Evolutionary conservation across 30 jellyfish, hydroid and myxozoan species (phyloP).

Genomic region (Morbakka virulenta): DNA sequence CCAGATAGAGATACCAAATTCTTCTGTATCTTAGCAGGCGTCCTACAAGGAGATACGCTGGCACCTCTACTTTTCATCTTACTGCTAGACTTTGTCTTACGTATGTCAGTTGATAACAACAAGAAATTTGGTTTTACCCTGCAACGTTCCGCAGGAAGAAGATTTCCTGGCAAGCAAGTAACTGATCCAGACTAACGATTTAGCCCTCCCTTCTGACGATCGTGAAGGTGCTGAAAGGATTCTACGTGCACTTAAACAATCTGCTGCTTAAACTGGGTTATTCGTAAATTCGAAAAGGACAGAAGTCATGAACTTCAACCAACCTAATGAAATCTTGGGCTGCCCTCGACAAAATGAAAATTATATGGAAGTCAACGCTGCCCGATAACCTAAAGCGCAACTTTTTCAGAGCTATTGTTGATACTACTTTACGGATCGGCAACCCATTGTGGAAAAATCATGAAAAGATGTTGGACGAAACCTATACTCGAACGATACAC

Average conservation of each 20-base stretch:
- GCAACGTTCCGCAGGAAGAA: background rate
- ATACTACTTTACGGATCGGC: too few species aligned
- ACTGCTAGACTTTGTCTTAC: background rate
- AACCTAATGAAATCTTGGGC: too few species aligned
- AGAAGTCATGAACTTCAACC: background rate
- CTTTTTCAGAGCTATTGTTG: too few species aligned
- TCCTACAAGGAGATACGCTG: background rate
- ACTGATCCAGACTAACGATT: background rate
- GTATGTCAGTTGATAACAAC: background rate
- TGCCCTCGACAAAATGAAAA: too few species aligned
- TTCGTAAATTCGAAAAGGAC: background rate
- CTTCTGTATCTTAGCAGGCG: background rate
- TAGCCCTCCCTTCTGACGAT: background rate
- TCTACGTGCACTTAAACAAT: background rate
- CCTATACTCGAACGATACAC: too few species aligned
- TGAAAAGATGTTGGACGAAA: too few species aligned
- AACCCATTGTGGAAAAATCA: too few species aligned
- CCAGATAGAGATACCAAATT: background rate
- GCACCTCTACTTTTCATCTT: slow-evolving; percentile 2
- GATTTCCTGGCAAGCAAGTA: background rate
- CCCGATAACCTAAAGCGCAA: too few species aligned
- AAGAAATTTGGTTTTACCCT: background rate
- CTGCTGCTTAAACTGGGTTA: background rate
- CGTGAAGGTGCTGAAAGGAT: background rate
- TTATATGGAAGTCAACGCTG: too few species aligned